Conservation (phyloP, 2,888 invertebrate genomes). For the Drosophila emarginata region DNA sequence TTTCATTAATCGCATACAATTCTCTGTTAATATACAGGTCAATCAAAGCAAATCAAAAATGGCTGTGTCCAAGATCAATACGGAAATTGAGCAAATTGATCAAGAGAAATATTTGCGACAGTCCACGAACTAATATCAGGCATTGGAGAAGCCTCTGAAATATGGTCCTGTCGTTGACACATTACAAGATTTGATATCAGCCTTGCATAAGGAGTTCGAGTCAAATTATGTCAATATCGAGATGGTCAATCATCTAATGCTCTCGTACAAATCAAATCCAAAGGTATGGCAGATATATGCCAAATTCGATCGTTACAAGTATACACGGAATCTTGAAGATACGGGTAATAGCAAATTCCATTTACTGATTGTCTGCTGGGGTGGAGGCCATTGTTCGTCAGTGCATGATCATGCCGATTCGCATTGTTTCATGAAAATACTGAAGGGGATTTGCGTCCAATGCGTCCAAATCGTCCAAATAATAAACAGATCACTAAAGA, state of each 20-base stretch:
- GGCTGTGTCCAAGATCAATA: constrained; percentile 78
- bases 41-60: constrained; percentile 77
- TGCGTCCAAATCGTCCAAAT: constrained; percentile 81
- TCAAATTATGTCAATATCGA: constrained; percentile 94
- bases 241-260: constrained; percentile 90
- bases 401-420: constrained; percentile 98
- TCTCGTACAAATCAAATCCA: constrained; percentile 92
- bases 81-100: constrained; percentile 73
- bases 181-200: constrained; percentile 86
- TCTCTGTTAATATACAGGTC: constrained; percentile 58
- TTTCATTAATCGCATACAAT: constrained; percentile 39
- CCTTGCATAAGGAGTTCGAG: constrained; percentile 90
- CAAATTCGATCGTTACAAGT: constrained; percentile 94
- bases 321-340: constrained; percentile 97
- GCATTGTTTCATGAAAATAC: constrained; percentile 98
- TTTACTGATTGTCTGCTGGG: constrained; percentile 99
- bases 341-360: constrained; percentile 98
- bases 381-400: constrained; percentile 95
- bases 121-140: constrained; percentile 80
- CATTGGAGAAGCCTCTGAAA: constrained; percentile 81
- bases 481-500: constrained; percentile 1
- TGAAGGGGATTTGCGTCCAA: constrained; percentile 93
- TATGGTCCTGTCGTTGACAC: constrained; percentile 81
- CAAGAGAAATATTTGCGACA: constrained; percentile 81
- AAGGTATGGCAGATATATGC: constrained; percentile 97